These are phyloP conservation scores for Cantharis flavilabris DNA, from an alignment of 2,888 invertebrate species.

Conservation along the genomic window DNA sequence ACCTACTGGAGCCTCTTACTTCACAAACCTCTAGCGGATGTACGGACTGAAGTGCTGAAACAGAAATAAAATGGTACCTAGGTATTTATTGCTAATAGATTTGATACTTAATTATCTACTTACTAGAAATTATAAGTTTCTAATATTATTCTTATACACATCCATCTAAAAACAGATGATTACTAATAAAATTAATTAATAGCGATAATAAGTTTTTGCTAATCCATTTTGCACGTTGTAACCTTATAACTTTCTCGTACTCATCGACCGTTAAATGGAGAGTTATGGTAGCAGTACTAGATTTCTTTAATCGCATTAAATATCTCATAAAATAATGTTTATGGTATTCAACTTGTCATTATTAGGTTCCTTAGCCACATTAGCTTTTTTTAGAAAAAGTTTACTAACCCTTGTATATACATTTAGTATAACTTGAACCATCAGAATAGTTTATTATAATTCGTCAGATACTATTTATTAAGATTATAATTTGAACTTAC, in stretches of 20 bases:
- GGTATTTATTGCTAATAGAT: neutral
- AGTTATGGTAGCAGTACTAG: neutral
- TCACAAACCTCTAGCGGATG: neutral
- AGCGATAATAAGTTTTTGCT: neutral
- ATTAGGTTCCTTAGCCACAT: neutral
- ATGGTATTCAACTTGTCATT: neutral
- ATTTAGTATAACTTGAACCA: too few species aligned
- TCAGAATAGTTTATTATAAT: too few species aligned
- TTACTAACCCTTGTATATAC: neutral
- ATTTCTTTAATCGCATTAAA: neutral
- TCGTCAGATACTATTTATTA: neutral
- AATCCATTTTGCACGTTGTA: neutral
- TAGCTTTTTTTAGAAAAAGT: neutral
- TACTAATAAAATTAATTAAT: neutral
- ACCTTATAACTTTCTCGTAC: neutral
- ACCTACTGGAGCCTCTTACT: constrained; percentile 28
- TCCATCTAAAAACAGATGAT: neutral
- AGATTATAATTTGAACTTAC: neutral
- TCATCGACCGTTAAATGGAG: neutral
- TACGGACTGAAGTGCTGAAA: neutral
- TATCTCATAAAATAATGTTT: neutral
- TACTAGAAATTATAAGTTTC: neutral
- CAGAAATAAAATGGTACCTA: neutral
- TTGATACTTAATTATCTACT: neutral
- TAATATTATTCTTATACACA: neutral